phyloP scores from a whole-genome alignment of 2,797 vertebrate genomes.

The Coreius guichenoti region DNA sequence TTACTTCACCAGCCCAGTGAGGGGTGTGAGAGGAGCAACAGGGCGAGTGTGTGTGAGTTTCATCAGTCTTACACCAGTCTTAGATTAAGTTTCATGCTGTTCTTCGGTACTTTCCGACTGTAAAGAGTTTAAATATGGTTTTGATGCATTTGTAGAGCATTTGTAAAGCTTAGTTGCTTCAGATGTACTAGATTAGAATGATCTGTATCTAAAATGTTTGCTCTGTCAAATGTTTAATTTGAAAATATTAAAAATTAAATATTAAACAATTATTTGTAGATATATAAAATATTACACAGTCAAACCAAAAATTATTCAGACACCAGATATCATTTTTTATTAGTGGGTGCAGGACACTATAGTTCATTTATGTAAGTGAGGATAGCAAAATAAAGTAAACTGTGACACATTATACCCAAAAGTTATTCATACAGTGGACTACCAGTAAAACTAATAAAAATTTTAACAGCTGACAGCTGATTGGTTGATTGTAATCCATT shows the following conservation, averaged over 20 bases:
- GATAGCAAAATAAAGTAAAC: no score
- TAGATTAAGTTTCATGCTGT: not conserved
- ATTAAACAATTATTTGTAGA: not conserved
- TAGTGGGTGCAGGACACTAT: no score
- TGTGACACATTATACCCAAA: no score
- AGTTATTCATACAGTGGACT: no score
- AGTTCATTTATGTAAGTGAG: no score
- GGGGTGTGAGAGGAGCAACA: slow-evolving; percentile 63
- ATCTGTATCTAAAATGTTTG: not conserved
- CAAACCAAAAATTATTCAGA: no score
- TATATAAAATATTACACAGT: not conserved
- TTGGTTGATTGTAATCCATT: no score
- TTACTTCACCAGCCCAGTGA: slow-evolving; percentile 65
- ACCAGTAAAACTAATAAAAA: no score
- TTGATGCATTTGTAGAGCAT: not conserved
- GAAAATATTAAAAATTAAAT: not conserved
- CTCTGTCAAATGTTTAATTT: not conserved
- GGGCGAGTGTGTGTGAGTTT: slow-evolving; percentile 49
- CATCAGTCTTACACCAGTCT: not conserved
- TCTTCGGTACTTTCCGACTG: not conserved
- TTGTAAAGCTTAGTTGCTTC: not conserved
- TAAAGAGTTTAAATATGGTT: not conserved
- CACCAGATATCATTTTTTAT: no score
- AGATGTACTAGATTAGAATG: not conserved
- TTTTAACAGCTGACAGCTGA: no score